Conservation (phyloP, 2,888 invertebrate species). For the Callyntrura guangdongensis region DNA sequence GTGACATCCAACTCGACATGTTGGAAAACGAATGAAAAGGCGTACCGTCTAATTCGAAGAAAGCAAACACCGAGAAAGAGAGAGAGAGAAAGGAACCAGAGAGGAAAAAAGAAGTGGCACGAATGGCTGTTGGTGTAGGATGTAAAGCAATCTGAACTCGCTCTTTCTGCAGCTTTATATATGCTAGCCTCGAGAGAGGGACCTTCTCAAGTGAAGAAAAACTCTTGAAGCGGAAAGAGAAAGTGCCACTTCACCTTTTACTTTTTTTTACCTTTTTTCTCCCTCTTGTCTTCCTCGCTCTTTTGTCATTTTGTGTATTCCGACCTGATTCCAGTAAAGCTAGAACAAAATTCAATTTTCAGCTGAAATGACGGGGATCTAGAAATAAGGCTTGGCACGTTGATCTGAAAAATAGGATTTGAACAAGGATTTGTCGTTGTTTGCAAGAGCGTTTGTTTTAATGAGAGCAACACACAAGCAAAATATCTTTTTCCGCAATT, state of each 20-base stretch:
- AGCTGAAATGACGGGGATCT: not conserved
- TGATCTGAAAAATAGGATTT: not conserved
- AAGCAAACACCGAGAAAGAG: not conserved
- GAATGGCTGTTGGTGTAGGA: not conserved
- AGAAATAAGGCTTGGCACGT: no score
- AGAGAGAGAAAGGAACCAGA: no score
- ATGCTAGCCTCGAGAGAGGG: constrained; percentile 39
- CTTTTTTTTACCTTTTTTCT: constrained; percentile 8
- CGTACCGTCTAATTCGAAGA: not conserved
- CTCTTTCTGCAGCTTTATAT: constrained; percentile 29
- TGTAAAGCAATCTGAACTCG: constrained; percentile 34
- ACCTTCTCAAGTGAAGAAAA: constrained; percentile 46
- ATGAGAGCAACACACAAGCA: not conserved
- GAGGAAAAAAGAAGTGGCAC: not conserved
- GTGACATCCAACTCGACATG: constrained; percentile 33
- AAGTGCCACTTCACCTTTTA: constrained; percentile 71
- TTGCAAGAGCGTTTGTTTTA: constrained; percentile 12
- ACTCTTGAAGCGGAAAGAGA: constrained; percentile 54
- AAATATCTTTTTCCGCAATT: no score
- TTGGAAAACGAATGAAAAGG: constrained; percentile 24
- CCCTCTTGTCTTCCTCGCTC: not conserved
- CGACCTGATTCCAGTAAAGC: not conserved
- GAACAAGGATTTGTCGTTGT: constrained; percentile 4
- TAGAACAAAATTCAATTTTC: constrained; percentile 20
- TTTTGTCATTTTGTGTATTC: constrained; percentile 38